A percentile compares a stretch with the other conserved stretches of the same genome.
Evolutionary conservation across 2,113 vertebrate species (phyloP).

Genomic region (Oreochromis tanganicae): DNA sequence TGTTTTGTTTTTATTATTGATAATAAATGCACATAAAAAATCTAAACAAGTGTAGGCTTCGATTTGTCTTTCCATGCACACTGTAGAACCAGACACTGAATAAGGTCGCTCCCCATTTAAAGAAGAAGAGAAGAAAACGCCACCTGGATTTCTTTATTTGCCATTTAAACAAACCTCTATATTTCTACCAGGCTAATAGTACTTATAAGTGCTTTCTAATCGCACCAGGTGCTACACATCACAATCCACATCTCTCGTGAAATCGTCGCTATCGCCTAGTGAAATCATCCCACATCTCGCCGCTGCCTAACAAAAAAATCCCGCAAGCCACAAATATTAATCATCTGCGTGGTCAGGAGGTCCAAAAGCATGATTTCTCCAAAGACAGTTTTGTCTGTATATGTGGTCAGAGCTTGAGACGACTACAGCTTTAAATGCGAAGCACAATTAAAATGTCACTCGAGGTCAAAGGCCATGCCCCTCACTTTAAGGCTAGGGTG

Average conservation of each 20-base stretch:
- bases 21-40: neutral
- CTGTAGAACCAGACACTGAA: neutral
- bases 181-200: neutral
- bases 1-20: neutral
- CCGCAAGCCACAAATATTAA: neutral
- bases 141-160: neutral
- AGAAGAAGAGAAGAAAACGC: neutral
- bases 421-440: conserved; percentile 1
- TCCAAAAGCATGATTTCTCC: neutral
- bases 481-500: conserved; percentile 6
- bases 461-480: conserved; percentile 36
- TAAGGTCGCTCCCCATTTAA: neutral
- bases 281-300: conserved; percentile 11
- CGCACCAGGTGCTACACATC: neutral
- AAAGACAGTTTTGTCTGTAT: conserved; percentile 14
- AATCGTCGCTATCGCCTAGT: conserved; percentile 20
- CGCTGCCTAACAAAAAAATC: neutral
- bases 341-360: conserved; percentile 21
- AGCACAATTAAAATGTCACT: conserved; percentile 7
- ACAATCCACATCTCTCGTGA: conserved; percentile 18
- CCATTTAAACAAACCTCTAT: neutral
- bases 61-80: neutral
- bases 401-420: neutral
- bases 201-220: neutral
- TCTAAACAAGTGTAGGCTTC: neutral